Base-by-base conservation (phyloP, 2,888 invertebrate species). In the Penaeus monodon region DNA sequence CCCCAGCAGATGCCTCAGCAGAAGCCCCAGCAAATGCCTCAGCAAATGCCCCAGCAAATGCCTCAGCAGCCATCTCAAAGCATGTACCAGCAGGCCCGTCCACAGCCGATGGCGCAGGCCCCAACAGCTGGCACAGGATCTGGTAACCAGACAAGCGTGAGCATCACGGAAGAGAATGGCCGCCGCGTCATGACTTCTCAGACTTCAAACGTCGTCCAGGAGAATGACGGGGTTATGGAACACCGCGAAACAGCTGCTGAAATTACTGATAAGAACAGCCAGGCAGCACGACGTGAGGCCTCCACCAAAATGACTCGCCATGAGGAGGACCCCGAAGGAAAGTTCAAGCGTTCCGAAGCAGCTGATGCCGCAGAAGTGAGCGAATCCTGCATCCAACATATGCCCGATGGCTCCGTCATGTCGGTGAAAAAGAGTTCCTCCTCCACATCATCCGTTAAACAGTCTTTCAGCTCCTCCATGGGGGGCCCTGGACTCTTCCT, bases 291-390 rank as follows among this genome's bases (percentile, higher is more conserved):
- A 20, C 81, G 88, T 24, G 89, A 89, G 77, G 89, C 89, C 6
- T 57, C 86, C 3, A 88, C 88, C 38, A 86, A 84, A 70, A 86
- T 88, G 27, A 63, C 81, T 6, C 76, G 79, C 24, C 64, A 79
- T 1, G 86, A 89, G 29, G 89, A 89, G 74, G 89, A 89, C 77
- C 89, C 88, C 12, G 81, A 89, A n/a, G 89, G 89, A 3, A 86
- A 86, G 38, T 89, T 84, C 33, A 84, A 85, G 84, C 81, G 84
- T 12, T 81, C 88, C 12, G 89, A 89, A 68, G 80, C 86, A 44
- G 88, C 86, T n/a, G 88, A 89, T 82, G 89, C 89, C 29, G 81
- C 86, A 4, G 89, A 89, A 49, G 87, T 88, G 65, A 89, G 87
- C 66, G 89, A 89, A 33, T 87, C 89, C 6, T 89, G 86, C 63